Percentiles rank a stretch among this genome's conserved stretches.
Evolutionary conservation across 1,140 invertebrate species (phyloP).

Genomic region (Drosophila truncata): DNA sequence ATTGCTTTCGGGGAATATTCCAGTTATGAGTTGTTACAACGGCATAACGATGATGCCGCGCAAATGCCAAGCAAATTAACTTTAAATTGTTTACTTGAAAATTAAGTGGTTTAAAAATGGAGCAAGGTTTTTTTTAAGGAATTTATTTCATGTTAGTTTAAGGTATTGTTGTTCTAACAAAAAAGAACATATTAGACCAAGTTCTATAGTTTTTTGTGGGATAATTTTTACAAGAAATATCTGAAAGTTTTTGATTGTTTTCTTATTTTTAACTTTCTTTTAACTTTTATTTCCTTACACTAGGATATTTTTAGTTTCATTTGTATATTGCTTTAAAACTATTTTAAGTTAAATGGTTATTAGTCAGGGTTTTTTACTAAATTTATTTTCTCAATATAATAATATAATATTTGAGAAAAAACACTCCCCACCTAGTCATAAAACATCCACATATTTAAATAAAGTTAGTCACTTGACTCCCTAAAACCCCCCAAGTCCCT

Average conservation of each 20-base stretch:
- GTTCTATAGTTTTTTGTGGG: too few relatives aligned
- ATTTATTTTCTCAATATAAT: too few relatives aligned
- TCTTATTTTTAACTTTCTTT: too few relatives aligned
- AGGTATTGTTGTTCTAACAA: too few relatives aligned
- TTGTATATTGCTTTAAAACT: too few relatives aligned
- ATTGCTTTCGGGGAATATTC: conserved; percentile 75
- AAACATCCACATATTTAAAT: background rate
- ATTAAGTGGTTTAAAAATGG: background rate
- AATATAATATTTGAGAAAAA: background rate
- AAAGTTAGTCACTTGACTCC: background rate
- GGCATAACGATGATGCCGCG: conserved; percentile 56
- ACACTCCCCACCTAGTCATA: background rate
- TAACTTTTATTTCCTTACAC: too few relatives aligned
- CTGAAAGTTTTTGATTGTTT: too few relatives aligned
- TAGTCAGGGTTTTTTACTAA: too few relatives aligned
- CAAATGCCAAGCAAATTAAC: conserved; percentile 67
- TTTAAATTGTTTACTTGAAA: conserved; percentile 34
- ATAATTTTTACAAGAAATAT: too few relatives aligned
- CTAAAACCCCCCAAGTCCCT: background rate
- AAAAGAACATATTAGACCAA: too few relatives aligned
- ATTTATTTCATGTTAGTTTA: background rate
- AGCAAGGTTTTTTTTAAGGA: background rate
- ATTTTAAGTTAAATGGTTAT: too few relatives aligned
- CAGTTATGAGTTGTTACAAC: conserved; percentile 63
- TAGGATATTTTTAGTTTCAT: too few relatives aligned